Conservation (phyloP, 2,113 vertebrate species). For the Nerophis lumbriciformis region DNA sequence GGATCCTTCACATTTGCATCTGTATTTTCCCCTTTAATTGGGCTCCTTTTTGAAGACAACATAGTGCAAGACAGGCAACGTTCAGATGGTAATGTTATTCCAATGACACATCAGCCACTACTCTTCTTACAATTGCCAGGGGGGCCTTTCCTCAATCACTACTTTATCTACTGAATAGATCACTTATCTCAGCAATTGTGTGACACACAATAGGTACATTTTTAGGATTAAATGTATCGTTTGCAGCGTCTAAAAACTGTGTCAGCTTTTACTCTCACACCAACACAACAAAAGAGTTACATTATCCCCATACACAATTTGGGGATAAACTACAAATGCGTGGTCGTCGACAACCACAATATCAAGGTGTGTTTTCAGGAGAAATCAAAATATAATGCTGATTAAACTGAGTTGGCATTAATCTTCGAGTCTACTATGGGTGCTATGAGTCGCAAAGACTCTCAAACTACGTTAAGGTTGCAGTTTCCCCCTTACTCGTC, state of each 20-base stretch:
- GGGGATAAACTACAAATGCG: too few relatives aligned
- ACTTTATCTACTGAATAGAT: neutral
- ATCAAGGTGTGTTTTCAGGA: too few relatives aligned
- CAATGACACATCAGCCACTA: neutral
- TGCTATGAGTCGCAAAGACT: too few relatives aligned
- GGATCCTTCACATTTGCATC: conserved; percentile 5
- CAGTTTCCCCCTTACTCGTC: conserved; percentile 82
- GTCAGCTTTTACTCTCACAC: too few relatives aligned
- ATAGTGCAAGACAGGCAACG: neutral
- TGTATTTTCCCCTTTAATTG: neutral
- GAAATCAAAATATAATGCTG: too few relatives aligned
- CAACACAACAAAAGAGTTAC: too few relatives aligned
- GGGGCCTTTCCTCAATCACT: neutral
- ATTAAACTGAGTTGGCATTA: too few relatives aligned
- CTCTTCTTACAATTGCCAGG: neutral
- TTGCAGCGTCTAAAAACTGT: too few relatives aligned
- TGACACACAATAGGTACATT: neutral
- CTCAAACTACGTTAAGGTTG: too few relatives aligned
- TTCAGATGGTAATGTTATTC: conserved; percentile 18
- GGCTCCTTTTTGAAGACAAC: neutral
- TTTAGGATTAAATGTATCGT: neutral
- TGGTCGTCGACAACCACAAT: too few relatives aligned
- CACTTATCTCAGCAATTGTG: neutral
- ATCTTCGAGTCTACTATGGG: too few relatives aligned
- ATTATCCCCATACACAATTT: too few relatives aligned